Percentiles rank a stretch among this genome's conserved stretches.
These are phyloP conservation scores for Callionymus lyra DNA, from an alignment of 2,113 vertebrate genomes.

Conservation along the genomic window DNA sequence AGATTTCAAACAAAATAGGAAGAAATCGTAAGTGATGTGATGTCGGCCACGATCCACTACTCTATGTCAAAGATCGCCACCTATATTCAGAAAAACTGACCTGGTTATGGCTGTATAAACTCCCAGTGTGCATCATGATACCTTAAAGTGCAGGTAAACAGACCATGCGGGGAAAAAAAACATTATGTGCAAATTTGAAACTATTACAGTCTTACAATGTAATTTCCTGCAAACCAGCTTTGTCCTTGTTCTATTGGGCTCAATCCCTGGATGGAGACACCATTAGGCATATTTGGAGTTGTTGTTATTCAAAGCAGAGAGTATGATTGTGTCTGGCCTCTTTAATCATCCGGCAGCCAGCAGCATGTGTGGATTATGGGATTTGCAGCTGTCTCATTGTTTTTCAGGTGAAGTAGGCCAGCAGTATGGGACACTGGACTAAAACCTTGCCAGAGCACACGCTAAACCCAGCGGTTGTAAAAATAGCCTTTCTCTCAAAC, in stretches of 20 bases:
- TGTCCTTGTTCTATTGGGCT: slow-evolving; percentile 6
- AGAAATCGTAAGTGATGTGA: no score
- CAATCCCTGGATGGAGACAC: slow-evolving; percentile 4
- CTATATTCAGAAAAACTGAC: no score
- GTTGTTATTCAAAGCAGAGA: slow-evolving; percentile 14
- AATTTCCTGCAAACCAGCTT: slow-evolving; percentile 3
- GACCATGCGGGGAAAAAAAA: not conserved
- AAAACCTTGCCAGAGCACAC: slow-evolving; percentile 1
- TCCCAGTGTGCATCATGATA: no score
- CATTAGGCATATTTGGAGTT: slow-evolving; percentile 19
- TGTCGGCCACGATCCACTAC: no score
- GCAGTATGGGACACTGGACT: slow-evolving; percentile 8
- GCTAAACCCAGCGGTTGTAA: not conserved
- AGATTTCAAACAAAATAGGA: no score
- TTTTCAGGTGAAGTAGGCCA: slow-evolving; percentile 33
- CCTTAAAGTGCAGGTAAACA: no score
- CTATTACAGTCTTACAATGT: not conserved
- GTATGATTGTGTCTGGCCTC: slow-evolving; percentile 18
- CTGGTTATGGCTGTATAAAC: no score
- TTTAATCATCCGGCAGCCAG: slow-evolving; percentile 18
- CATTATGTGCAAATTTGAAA: not conserved
- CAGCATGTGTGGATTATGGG: slow-evolving; percentile 28
- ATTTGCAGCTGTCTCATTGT: slow-evolving; percentile 25
- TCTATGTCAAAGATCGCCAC: no score
- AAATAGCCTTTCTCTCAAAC: not conserved